These are phyloP conservation scores for Agelas oroides DNA, from an alignment of 37 sponge, comb jelly and placozoan species.

Conservation along the genomic window DNA sequence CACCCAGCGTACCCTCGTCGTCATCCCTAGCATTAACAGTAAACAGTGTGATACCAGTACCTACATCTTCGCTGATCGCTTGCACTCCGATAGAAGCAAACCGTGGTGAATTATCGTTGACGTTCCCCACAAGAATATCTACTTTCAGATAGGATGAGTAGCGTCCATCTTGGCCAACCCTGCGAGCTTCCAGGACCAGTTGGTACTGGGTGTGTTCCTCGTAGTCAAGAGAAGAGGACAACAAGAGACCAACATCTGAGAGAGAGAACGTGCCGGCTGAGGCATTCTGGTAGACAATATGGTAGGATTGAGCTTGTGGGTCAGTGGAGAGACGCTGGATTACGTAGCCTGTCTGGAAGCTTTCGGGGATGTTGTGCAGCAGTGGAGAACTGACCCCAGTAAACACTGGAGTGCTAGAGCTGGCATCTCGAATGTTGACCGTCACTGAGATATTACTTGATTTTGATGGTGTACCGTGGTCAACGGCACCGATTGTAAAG, in stretches of 20 bases:
- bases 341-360: too few species aligned
- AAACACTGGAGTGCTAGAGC: not conserved
- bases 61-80: conserved; percentile 14
- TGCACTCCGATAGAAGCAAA: not conserved
- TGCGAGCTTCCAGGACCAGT: conserved; percentile 45
- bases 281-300: conserved; percentile 18
- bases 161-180: not conserved
- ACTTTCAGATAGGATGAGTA: conserved; percentile 48
- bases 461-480: conserved; percentile 25
- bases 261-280: conserved; percentile 20
- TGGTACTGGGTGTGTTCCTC: conserved; percentile 34
- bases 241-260: conserved; percentile 1
- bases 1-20: conserved; percentile 58
- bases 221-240: conserved; percentile 36
- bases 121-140: conserved; percentile 31
- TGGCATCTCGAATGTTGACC: conserved; percentile 10
- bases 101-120: conserved; percentile 50
- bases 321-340: too few species aligned
- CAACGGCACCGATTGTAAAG: conserved; percentile 33
- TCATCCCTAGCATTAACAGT: conserved; percentile 59
- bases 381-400: not conserved
- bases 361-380: too few species aligned
- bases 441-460: conserved; percentile 13
- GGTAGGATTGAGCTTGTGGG: conserved; percentile 10
- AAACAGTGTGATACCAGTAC: conserved; percentile 9